These are phyloP conservation scores for Megastigmus dorsalis DNA, from an alignment of 2,888 invertebrate species.

Conservation along the genomic window DNA sequence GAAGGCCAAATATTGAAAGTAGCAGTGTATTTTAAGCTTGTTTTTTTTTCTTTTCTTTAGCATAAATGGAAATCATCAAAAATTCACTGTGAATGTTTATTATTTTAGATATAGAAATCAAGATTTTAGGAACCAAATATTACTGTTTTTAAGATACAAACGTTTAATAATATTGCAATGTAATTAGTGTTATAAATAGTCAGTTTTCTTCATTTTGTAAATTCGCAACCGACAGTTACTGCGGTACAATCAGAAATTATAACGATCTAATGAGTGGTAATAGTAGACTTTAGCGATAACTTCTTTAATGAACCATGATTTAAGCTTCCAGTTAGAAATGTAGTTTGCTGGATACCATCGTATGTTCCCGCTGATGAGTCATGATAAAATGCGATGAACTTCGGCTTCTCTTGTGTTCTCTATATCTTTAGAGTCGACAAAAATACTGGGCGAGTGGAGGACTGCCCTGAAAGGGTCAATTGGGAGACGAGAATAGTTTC, in stretches of 20 bases:
- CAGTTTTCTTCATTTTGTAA: no score
- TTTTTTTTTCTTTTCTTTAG: no score
- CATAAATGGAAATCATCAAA: no score
- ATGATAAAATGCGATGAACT: neutral
- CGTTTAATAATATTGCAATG: no score
- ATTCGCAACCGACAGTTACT: no score
- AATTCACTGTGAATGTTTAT: no score
- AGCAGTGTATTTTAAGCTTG: no score
- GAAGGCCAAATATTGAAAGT: no score
- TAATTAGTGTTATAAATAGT: no score
- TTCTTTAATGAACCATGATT: conserved; percentile 14
- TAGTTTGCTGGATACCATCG: conserved; percentile 6
- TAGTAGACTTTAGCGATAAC: neutral
- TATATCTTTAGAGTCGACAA: conserved; percentile 5
- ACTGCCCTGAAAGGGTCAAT: conserved; percentile 20
- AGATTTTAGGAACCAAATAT: no score
- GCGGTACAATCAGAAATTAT: neutral
- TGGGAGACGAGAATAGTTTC: conserved; percentile 3
- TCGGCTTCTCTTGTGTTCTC: neutral
- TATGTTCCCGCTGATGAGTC: conserved; percentile 7
- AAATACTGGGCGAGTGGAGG: conserved; percentile 1
- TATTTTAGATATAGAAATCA: no score
- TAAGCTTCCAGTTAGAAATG: neutral
- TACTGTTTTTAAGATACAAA: no score
- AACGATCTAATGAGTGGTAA: neutral